Percentiles rank a stretch among this genome's conserved stretches.
phyloP scores from a whole-genome alignment of 2,113 vertebrate genomes.

The Hemiscyllium ocellatum region DNA sequence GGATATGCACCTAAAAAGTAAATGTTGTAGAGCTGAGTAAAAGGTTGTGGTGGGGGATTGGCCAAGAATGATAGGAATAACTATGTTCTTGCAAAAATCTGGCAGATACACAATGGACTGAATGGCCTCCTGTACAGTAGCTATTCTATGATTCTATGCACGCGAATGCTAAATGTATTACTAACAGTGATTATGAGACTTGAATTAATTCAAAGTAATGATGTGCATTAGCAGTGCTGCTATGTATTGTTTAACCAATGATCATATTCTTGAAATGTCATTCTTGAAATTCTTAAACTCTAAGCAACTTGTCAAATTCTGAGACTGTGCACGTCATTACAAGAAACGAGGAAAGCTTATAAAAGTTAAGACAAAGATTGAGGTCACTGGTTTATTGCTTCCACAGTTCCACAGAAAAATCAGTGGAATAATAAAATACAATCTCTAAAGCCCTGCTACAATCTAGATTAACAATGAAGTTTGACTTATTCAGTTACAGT shows the following conservation, averaged over 20 bases:
- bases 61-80: no score
- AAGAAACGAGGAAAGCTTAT: background rate
- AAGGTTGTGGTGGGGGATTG: no score
- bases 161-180: background rate
- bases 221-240: background rate
- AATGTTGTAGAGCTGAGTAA: no score
- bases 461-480: background rate
- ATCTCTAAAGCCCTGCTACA: background rate
- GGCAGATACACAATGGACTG: no score
- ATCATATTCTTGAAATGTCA: background rate
- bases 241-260: background rate
- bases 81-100: no score
- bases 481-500: background rate
- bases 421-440: background rate
- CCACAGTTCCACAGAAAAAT: background rate
- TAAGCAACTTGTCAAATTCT: background rate
- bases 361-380: background rate
- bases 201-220: background rate
- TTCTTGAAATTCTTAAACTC: background rate
- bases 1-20: no score
- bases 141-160: background rate
- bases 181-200: background rate
- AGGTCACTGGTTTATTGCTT: background rate
- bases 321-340: background rate
- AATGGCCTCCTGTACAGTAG: no score